Evolutionary conservation across 2,113 vertebrate species (phyloP).

Genomic region (Apodemus sylvaticus): DNA sequence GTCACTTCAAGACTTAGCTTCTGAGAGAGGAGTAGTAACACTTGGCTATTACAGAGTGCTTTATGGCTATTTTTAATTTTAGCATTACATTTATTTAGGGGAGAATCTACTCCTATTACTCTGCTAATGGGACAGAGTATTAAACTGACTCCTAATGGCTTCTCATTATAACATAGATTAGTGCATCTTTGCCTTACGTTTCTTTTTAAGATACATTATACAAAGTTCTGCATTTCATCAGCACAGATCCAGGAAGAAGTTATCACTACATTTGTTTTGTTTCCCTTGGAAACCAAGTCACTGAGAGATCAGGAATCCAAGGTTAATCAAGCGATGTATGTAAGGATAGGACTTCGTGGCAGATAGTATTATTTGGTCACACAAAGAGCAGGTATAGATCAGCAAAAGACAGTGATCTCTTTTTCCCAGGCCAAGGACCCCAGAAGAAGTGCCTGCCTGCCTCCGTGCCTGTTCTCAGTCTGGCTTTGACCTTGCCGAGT

Average conservation of each 20-base stretch:
- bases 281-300: slow-evolving; percentile 23
- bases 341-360: background rate
- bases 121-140: background rate
- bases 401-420: background rate
- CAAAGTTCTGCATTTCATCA: background rate
- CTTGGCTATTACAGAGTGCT: background rate
- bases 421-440: background rate
- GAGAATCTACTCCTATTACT: background rate
- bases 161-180: background rate
- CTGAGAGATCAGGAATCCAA: background rate
- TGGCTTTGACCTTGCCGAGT: slow-evolving; percentile 55
- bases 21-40: background rate
- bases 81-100: background rate
- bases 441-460: background rate
- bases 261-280: background rate
- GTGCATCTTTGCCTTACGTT: background rate
- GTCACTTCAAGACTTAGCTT: background rate
- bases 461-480: background rate
- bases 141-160: background rate
- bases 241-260: background rate
- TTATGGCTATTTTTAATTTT: background rate
- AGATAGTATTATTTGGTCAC: background rate
- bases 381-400: background rate
- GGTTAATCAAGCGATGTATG: background rate
- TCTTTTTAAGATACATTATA: background rate